A percentile compares a stretch with the other conserved stretches of the same genome.
Conservation (phyloP, 2,113 vertebrate species). For the Dipodomys stephensi region DNA sequence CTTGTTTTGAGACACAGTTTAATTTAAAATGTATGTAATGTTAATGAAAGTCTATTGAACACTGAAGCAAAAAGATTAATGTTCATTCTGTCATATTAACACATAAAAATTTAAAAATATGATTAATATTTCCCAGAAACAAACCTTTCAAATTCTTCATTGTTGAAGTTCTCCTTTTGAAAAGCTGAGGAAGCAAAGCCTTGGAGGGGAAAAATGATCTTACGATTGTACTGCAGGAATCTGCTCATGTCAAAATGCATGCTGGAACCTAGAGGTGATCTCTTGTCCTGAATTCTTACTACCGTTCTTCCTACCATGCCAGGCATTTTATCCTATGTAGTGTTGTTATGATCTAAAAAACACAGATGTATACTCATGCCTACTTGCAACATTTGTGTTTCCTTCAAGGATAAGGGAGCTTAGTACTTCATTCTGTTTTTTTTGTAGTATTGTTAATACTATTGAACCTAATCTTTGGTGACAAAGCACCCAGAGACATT, state of each 20-base stretch:
- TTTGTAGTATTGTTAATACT: neutral
- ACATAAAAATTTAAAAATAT: neutral
- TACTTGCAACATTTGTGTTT: neutral
- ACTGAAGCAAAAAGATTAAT: neutral
- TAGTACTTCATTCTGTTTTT: neutral
- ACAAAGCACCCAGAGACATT: neutral
- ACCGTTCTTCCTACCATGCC: neutral
- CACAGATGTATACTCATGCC: neutral
- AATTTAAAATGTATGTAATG: conserved; percentile 5
- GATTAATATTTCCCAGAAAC: neutral
- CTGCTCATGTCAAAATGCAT: neutral
- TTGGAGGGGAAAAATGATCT: neutral
- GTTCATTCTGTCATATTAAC: neutral
- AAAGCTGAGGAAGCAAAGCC: neutral
- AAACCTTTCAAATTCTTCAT: neutral
- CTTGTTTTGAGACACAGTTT: conserved; percentile 28
- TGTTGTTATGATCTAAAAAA: neutral
- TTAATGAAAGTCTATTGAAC: neutral
- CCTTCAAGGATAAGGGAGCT: neutral
- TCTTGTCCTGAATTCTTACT: neutral
- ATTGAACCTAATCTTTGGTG: neutral
- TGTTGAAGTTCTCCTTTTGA: neutral
- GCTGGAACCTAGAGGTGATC: neutral
- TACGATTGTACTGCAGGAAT: neutral
- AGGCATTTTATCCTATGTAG: neutral